These are phyloP conservation scores for Meles meles DNA, from an alignment of 2,113 vertebrate genomes.

Conservation along the genomic window DNA sequence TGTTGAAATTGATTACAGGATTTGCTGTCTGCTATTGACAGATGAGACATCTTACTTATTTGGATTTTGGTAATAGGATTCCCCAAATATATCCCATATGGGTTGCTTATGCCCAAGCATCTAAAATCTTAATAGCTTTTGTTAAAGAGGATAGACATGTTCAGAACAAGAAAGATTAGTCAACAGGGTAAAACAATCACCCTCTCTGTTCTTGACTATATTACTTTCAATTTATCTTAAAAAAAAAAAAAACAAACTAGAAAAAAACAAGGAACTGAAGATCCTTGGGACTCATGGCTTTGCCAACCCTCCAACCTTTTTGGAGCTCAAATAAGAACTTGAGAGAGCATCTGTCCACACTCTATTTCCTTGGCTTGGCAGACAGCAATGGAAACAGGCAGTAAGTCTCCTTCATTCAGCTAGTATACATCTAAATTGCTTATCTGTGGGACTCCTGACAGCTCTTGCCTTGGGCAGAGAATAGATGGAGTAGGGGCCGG, in stretches of 20 bases:
- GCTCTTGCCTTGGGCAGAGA: slow-evolving; percentile 50
- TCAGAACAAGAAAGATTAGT: slow-evolving; percentile 47
- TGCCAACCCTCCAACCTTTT: slow-evolving; percentile 61
- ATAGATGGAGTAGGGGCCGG: slow-evolving; percentile 42
- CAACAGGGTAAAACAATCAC: slow-evolving; percentile 46
- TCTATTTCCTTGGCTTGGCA: slow-evolving; percentile 66
- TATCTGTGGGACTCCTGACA: slow-evolving; percentile 60
- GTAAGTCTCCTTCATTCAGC: slow-evolving; percentile 60
- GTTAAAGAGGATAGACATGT: slow-evolving; percentile 36
- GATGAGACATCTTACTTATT: slow-evolving; percentile 48
- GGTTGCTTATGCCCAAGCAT: slow-evolving; percentile 27
- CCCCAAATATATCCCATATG: neutral
- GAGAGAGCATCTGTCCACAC: slow-evolving; percentile 66
- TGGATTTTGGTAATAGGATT: slow-evolving; percentile 30
- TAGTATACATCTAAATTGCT: slow-evolving; percentile 65
- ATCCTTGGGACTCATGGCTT: slow-evolving; percentile 34
- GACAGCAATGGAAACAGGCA: slow-evolving; percentile 64
- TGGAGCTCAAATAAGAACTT: slow-evolving; percentile 45
- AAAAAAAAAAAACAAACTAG: neutral
- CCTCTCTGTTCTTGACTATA: slow-evolving; percentile 43
- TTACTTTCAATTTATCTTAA: slow-evolving; percentile 50
- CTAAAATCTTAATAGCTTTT: slow-evolving; percentile 41
- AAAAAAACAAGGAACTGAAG: slow-evolving; percentile 21
- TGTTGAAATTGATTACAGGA: slow-evolving; percentile 27
- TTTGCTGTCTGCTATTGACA: slow-evolving; percentile 37